These are phyloP conservation scores for Rhopilema esculentum DNA, from an alignment of 30 jellyfish, hydroid and myxozoan genomes.

Conservation along the genomic window DNA sequence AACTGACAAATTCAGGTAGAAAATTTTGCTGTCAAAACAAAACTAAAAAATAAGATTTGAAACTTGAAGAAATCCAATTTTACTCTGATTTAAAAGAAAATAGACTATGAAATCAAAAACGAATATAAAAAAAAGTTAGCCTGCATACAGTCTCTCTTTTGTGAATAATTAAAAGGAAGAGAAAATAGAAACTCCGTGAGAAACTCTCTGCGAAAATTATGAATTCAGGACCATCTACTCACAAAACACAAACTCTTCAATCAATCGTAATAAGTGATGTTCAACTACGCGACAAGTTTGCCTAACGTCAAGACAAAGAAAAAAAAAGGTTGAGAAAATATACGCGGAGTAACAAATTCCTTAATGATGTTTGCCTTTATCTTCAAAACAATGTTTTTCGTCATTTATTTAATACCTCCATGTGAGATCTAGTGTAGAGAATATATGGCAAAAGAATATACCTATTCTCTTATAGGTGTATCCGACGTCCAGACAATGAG, in stretches of 20 bases:
- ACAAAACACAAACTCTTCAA: slow-evolving; percentile 4
- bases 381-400: slow-evolving; percentile 12
- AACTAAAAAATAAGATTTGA: slow-evolving; percentile 17
- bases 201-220: slow-evolving; percentile 13
- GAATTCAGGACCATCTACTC: slow-evolving; percentile 28
- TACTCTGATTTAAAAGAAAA: slow-evolving; percentile 14
- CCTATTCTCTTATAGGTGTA: slow-evolving; percentile 35
- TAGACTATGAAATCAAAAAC: background rate
- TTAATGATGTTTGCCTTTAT: background rate
- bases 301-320: background rate
- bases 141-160: background rate
- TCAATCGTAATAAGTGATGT: background rate
- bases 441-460: slow-evolving; percentile 13
- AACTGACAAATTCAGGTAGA: slow-evolving; percentile 32
- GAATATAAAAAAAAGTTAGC: slow-evolving; percentile 1
- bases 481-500: slow-evolving; percentile 56
- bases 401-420: slow-evolving; percentile 14
- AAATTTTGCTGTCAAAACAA: slow-evolving; percentile 19
- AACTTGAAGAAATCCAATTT: slow-evolving; percentile 29
- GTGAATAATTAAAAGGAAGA: background rate
- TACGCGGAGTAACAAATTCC: slow-evolving; percentile 7
- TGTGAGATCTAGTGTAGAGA: slow-evolving; percentile 18
- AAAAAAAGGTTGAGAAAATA: background rate
- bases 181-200: background rate
- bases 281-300: background rate